phyloP scores from a whole-genome alignment of 2,113 vertebrate genomes.

The Nicator chloris region DNA sequence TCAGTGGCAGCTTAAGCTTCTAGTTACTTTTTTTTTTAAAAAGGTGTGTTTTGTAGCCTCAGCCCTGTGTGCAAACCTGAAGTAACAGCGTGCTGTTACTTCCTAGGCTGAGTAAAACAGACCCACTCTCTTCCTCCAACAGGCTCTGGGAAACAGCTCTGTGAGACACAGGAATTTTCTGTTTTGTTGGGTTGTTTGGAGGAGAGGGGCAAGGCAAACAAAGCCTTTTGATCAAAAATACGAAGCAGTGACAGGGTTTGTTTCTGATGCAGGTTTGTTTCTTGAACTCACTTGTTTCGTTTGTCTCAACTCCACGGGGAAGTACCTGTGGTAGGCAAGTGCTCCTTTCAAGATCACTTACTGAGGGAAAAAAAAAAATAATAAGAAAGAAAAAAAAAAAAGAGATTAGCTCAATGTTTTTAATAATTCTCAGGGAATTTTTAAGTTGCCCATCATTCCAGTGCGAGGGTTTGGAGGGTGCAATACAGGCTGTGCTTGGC shows the following conservation, averaged over 20 bases:
- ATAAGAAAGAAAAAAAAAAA: rapidly evolving
- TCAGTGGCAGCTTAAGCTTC: neutral
- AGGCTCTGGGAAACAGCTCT: neutral
- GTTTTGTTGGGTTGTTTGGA: too few relatives aligned
- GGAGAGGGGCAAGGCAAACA: neutral
- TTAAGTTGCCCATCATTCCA: neutral
- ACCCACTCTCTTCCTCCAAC: neutral
- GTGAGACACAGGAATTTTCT: neutral
- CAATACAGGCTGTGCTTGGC: neutral
- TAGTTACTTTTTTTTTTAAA: neutral
- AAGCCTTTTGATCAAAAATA: neutral
- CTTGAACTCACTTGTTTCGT: neutral
- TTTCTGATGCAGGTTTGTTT: neutral
- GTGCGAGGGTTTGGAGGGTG: neutral
- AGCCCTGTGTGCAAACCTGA: neutral
- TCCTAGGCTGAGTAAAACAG: neutral
- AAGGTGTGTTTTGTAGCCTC: neutral
- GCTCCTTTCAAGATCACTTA: neutral
- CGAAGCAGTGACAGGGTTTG: neutral
- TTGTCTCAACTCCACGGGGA: neutral
- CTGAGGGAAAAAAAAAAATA: neutral
- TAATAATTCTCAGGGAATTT: neutral
- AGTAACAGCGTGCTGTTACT: neutral
- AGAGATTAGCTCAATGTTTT: neutral
- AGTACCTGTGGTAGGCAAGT: neutral